Percentiles rank a stretch among this genome's conserved stretches.
Conservation (phyloP, 2,113 vertebrate genomes). For the Syngnathus scovelli region DNA sequence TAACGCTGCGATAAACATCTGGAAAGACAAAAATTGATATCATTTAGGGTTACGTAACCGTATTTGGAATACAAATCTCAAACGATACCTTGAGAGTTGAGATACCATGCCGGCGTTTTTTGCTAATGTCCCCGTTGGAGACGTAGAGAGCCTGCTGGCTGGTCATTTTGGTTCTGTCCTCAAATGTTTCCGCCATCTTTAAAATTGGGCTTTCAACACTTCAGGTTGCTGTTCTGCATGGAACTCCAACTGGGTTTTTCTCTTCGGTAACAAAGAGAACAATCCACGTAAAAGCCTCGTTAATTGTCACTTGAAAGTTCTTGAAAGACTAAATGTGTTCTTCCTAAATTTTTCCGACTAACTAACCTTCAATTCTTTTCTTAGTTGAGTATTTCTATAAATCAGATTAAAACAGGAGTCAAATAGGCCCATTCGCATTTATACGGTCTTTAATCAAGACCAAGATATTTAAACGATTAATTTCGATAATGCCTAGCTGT, state of each 20-base stretch:
- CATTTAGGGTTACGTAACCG: too few species aligned
- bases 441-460: too few species aligned
- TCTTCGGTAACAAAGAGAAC: background rate
- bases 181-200: conserved; percentile 46
- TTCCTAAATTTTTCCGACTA: too few species aligned
- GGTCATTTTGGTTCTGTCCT: conserved; percentile 35
- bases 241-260: conserved; percentile 1
- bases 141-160: conserved; percentile 54
- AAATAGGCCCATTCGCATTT: too few species aligned
- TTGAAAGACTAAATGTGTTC: background rate
- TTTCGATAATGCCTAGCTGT: too few species aligned
- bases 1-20: conserved; percentile 83
- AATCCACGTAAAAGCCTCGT: background rate
- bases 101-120: conserved; percentile 24
- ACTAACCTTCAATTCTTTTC: too few species aligned
- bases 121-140: conserved; percentile 15
- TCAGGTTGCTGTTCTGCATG: background rate
- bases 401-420: too few species aligned
- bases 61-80: background rate
- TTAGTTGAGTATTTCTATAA: too few species aligned
- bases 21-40: conserved; percentile 12
- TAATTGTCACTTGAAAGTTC: background rate
- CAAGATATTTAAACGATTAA: too few species aligned
- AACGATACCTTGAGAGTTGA: conserved; percentile 64
- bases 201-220: background rate